Percentiles rank a stretch among this genome's conserved stretches.
phyloP scores from a whole-genome alignment of 2,113 vertebrate species.

The Hystrix cristata region DNA sequence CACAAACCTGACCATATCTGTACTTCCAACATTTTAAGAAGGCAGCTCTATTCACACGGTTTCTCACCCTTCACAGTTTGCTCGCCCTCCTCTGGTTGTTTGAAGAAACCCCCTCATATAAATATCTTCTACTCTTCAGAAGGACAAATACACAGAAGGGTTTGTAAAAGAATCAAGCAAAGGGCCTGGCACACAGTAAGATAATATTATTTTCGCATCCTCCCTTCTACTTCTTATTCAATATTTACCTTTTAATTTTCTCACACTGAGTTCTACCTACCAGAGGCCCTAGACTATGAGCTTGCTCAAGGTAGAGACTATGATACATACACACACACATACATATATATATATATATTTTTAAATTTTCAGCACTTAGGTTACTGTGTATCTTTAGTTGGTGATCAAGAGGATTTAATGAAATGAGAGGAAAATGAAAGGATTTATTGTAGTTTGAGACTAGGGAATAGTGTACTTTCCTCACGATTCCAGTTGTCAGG shows the following conservation, averaged over 20 bases:
- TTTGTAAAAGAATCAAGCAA: not conserved
- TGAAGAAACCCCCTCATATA: not conserved
- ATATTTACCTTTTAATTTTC: constrained; percentile 6
- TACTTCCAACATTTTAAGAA: not conserved
- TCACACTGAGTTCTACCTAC: not conserved
- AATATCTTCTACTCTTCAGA: not conserved
- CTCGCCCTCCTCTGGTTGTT: not conserved
- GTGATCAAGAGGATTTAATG: not conserved
- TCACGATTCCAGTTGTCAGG: not conserved
- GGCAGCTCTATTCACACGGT: not conserved
- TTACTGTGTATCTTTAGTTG: not conserved
- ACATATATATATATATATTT: not conserved
- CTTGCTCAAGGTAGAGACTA: not conserved
- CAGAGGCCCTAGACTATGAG: not conserved
- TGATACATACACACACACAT: too few species aligned
- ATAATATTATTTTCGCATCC: not conserved
- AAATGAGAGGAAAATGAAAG: not conserved
- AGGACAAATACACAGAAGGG: not conserved
- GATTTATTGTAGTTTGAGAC: not conserved
- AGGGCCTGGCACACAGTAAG: not conserved
- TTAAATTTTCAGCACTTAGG: not conserved
- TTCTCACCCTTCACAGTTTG: too few species aligned
- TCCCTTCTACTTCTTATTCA: not conserved
- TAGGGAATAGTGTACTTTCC: not conserved
- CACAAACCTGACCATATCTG: not conserved